Evolutionary conservation across 2,113 vertebrate species (phyloP).

Genomic region (Clinocottus analis): DNA sequence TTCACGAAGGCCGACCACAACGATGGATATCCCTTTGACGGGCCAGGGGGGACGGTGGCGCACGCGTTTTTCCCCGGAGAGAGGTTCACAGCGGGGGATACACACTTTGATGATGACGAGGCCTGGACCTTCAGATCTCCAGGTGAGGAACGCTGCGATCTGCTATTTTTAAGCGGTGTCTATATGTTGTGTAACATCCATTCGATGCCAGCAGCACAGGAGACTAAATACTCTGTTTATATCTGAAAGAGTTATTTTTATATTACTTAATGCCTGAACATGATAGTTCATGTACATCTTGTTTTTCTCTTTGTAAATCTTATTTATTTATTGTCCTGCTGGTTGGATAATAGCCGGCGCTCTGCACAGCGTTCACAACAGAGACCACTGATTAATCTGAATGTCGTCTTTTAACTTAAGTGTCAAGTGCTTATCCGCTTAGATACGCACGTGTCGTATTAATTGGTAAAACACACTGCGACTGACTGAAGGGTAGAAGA

Average conservation of each 20-base stretch:
- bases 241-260: no score
- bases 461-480: not conserved
- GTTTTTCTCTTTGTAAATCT: no score
- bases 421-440: not conserved
- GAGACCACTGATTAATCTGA: no score
- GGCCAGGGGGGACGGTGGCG: conserved; percentile 93
- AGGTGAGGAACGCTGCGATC: conserved; percentile 76
- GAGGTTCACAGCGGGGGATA: conserved; percentile 89
- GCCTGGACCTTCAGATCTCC: conserved; percentile 96
- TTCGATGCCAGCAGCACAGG: no score
- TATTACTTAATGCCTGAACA: no score
- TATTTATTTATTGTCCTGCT: no score
- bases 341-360: no score
- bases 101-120: conserved; percentile 96
- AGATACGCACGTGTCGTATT: not conserved
- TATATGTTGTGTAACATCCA: no score
- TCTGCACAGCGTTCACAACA: no score
- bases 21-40: conserved; percentile 94
- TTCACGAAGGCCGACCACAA: conserved; percentile 94
- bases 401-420: not conserved
- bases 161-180: no score
- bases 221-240: no score
- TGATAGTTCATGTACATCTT: no score
- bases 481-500: not conserved
- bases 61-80: conserved; percentile 95